Evolutionary conservation across 1,140 invertebrate genomes (phyloP), one percentile per base, ranked within the genome.

Genomic region (Drosophila eugracilis): DNA sequence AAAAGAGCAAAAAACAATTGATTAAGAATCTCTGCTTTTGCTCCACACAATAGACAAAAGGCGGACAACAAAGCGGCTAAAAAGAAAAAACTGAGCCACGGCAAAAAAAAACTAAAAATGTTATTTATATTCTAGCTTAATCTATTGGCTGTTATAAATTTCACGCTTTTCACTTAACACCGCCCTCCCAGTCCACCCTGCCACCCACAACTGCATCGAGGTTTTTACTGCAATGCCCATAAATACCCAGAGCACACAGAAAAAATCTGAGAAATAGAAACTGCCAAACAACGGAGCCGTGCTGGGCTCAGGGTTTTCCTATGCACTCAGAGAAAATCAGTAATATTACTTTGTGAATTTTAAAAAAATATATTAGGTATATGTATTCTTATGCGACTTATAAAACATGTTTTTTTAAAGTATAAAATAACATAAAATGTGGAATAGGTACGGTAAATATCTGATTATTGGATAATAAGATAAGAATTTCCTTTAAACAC

Each of bases 141-240:
- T 81, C 67, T 77, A 81, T 83, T 77, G 55, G 74, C 60, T 69
- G 78, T 77, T 83, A 73, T 83, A 83, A 81, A 81, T 81, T 76
- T 77, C 52, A 63, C 57, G 78, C 67, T 81, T 77, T 81, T 77
- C 66, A 72, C 53, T 76, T 80, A 72, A 58, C 75, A 66, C 28
- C 66, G 66, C 57, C 32, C 14, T n/a, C 14, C 12, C 45, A 12
- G 28, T 30, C 12, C 48, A 24, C 39, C 45, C 37, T 24, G 7
- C 49, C 45, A 7, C 55, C 37, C 62, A 67, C 70, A 74, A 74
- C 30, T 74, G 70, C 70, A 74, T 74, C 44, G 69, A 39, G 69
- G 69, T 72, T 72, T 72, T 72, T 72, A 48, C 69, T 63, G 57
- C 71, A 73, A 48, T 63, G 71, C 26, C 70, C 71, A 75, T 75